Evolutionary conservation across 2,888 invertebrate species (phyloP), one percentile per base, ranked within the genome.

Genomic region (Noctua pronuba): DNA sequence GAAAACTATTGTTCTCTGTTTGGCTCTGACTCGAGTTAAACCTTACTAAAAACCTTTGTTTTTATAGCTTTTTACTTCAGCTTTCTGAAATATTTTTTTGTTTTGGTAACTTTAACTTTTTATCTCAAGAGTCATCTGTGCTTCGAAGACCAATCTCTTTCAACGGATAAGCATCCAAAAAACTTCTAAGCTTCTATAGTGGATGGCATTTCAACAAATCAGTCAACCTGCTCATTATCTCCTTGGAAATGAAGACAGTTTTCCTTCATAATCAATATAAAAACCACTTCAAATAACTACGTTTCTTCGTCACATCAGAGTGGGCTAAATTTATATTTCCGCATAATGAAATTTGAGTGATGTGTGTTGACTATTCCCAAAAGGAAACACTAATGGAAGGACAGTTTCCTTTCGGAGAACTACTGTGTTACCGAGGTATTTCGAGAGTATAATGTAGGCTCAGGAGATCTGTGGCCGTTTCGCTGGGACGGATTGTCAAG

Each of bases 311-410:
- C 79, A 79, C 85, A 88, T 87, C 84, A 86, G 78, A 87, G 80
- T 66, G 83, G 62, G 88, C 92, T 91, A 92, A 90, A 91, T 91
- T 90, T 90, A 91, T 88, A 89, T 90, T 91, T 92, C 92, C 92
- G 89, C 88, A 89, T 91, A 90, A 89, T 89, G 89, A 89, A 89
- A 88, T 91, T 89, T 89, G 91, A 92, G 89, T 91, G 92, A 92
- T 91, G 90, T 88, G 88, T 88, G 90, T 92, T 89, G 89, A 90
- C 89, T 89, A 86, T 89, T 89, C 88, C 88, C 88, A 85, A 91
- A 90, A 92, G 92, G 92, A 92, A 92, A 90, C 90, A 89, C 92
- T 92, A 92, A 92, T 92, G 92, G 92, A 89, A 90, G 91, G 89
- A 91, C 90, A 91, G 91, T 92, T 92, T 92, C 92, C 92, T 92